Evolutionary conservation across 2,888 invertebrate genomes (phyloP), one percentile per base, ranked within the genome.

Genomic region (Incurvaria masculella): DNA sequence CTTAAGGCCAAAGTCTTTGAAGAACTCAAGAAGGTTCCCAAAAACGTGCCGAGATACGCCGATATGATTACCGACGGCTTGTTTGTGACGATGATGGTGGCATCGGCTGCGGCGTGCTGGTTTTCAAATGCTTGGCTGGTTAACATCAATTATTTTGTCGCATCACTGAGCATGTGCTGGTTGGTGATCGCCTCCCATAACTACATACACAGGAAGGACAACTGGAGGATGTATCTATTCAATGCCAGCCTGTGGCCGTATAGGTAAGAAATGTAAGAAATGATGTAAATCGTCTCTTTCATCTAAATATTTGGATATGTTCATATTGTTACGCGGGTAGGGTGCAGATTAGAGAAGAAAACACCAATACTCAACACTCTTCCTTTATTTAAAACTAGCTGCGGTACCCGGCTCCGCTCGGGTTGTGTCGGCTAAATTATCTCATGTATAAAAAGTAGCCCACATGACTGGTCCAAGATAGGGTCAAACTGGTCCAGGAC

Each of bases 191-290:
- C 81, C 1, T 78, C 86, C 0, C 93, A 94, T 61, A 93, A 92
- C 61, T 93, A 87, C 61, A 84, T 91, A 53, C 93, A 93, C 62
- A 82, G 81, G 60, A 83, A 73, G 53, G 84, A 88, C 53, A 91
- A 86, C 60, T 89, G 88, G 81, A 82, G 90, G 50, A 91, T 91
- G 88, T 88, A 86, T 57, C 82, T 88, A 45, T 88, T 88, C 57
- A 88, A 89, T 56, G 66, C 92, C 38, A 78, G 81, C n/a, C 59
- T 85, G 48, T 74, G 88, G 79, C 84, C 86, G 1, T 83, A 85
- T 38, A 83, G 82, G 84, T 83, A 61, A 51, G 40, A n/a, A n/a
- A n/a, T n/a, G n/a, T n/a, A n/a, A n/a, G n/a, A n/a, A n/a, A n/a
- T n/a, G n/a, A n/a, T n/a, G n/a, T n/a, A n/a, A n/a, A n/a, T n/a